These are phyloP conservation scores for Brachylomia viminalis DNA, from an alignment of 2,888 invertebrate species.

Conservation along the genomic window DNA sequence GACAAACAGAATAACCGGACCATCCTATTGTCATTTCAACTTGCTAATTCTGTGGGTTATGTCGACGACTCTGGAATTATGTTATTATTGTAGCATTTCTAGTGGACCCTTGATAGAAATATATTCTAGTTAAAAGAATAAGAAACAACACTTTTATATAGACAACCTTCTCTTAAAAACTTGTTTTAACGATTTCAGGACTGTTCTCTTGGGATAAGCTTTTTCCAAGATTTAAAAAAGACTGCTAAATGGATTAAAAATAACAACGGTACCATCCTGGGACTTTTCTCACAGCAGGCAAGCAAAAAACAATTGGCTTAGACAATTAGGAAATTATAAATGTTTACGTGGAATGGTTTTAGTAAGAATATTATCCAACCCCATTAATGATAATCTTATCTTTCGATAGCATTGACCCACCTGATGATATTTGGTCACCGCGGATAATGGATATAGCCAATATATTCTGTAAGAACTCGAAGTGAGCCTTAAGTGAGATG, in stretches of 20 bases:
- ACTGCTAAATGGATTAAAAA: constrained; percentile 27
- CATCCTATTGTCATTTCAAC: neutral
- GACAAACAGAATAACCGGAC: no score
- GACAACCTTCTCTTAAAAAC: constrained; percentile 2
- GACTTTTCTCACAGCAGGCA: neutral
- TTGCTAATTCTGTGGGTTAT: neutral
- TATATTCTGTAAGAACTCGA: no score
- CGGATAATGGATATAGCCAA: no score
- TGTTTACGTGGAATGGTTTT: no score
- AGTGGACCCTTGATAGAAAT: neutral
- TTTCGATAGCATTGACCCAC: no score
- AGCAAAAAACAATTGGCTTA: neutral
- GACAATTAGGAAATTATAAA: neutral
- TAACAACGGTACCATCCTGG: neutral
- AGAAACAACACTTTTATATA: neutral
- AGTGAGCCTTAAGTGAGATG: no score
- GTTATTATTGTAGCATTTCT: neutral
- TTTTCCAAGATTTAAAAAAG: constrained; percentile 11
- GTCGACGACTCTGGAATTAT: neutral
- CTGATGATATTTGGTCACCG: no score
- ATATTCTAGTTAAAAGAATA: neutral
- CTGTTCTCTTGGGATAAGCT: neutral
- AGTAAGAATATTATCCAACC: neutral
- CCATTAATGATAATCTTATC: neutral
- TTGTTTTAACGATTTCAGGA: constrained; percentile 18